Percentiles rank a stretch among this genome's conserved stretches.
These are phyloP conservation scores for Pluvialis apricaria DNA, from an alignment of 2,113 vertebrate genomes.

Conservation along the genomic window DNA sequence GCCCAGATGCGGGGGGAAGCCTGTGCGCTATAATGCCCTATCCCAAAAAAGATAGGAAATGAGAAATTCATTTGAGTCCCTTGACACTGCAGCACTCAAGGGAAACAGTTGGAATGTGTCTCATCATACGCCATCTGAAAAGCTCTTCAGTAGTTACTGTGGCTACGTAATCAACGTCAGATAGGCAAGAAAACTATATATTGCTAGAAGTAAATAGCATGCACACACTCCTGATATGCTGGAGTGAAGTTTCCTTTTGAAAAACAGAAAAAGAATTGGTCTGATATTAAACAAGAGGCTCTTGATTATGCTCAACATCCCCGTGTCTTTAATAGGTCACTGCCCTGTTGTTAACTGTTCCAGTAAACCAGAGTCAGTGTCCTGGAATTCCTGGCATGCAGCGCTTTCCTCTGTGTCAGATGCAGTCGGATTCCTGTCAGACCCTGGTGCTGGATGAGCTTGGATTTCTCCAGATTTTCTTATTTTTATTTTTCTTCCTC, in stretches of 20 bases:
- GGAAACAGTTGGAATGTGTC: not conserved
- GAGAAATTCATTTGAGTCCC: not conserved
- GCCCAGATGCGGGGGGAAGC: not conserved
- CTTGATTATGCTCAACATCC: not conserved
- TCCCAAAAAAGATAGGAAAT: not conserved
- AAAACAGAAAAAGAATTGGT: not conserved
- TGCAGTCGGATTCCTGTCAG: not conserved
- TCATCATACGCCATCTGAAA: not conserved
- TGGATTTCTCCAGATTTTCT: not conserved
- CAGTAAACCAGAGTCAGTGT: constrained; percentile 45
- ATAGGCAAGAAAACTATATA: not conserved
- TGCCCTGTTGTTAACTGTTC: constrained; percentile 55
- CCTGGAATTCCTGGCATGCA: constrained; percentile 56
- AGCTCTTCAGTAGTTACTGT: not conserved
- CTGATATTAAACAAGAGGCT: not conserved
- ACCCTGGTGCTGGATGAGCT: not conserved
- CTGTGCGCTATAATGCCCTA: not conserved
- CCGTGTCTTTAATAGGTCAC: constrained; percentile 18
- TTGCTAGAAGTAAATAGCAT: not conserved
- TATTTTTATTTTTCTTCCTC: not conserved
- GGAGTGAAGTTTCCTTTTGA: not conserved
- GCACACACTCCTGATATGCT: not conserved
- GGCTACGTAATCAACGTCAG: not conserved
- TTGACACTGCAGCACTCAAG: not conserved
- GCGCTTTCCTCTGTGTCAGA: not conserved